Base-by-base conservation (phyloP, 1,140 invertebrate species). In the Zaprionus ghesquierei region DNA sequence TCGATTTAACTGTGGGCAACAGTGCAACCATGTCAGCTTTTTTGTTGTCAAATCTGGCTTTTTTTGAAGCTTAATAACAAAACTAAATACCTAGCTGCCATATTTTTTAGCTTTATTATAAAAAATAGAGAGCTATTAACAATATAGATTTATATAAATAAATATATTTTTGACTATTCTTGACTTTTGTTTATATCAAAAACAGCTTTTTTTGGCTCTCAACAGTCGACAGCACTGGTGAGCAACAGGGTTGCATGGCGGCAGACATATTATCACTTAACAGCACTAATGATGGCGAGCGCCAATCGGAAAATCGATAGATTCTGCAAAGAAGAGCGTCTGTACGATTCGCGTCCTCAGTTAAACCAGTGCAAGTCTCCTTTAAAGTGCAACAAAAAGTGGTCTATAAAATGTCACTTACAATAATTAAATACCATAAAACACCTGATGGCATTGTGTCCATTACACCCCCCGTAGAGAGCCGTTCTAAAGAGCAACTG, bases 401-500 rank as follows among this genome's bases (percentile, higher is more conserved):
- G 6, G 44, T 0, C 2, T 6, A 6, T 0, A 62, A 69, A 72
- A 91, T 91, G 89, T 81, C 89, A 10, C 63, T 91, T 3, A 89
- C 89, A n/a, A 79, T 91, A 8, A 73, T 89, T 0, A 90, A 89
- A 68, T 90, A 78, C 64, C 62, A 72, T 1, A 89, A 82, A 55
- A 60, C 81, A 10, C 20, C 59, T 2, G 61, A 69, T 1, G 64
- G 58, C 6, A 23, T 71, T n/a, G 65, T 65, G 49, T 22, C 69
- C 18, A 53, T 70, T 35, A 41, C 54, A 23, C 49, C 81, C 1
- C 9, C 33, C 0, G 27, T 78, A 10, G 44, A 75, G 3, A 41
- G 49, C 3, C 59, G 64, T 8, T 38, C 59, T 1, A 81, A 78
- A 50, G n/a, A 62, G 6, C 31, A 55, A 23, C 20, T 58, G 66